A percentile compares a stretch with the other conserved stretches of the same genome.
These are phyloP conservation scores for Drosophila trapezifrons DNA, from an alignment of 1,140 invertebrate genomes.

Conservation along the genomic window DNA sequence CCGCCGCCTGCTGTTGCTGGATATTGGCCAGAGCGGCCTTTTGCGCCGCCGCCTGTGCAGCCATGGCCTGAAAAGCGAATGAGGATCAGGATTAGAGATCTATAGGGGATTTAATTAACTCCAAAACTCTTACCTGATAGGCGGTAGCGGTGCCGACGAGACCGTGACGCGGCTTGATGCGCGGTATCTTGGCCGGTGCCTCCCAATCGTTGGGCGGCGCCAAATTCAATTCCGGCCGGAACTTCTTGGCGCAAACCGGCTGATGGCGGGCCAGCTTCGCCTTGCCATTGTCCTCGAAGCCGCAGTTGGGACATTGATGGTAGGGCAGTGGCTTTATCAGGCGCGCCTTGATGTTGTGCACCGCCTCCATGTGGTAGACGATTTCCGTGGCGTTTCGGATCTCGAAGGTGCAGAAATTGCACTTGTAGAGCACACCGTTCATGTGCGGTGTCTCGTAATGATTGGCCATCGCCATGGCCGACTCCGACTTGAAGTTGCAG, in stretches of 20 bases:
- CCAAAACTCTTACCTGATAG: constrained; percentile 67
- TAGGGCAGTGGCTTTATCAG: constrained; percentile 93
- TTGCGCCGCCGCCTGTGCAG: constrained; percentile 82
- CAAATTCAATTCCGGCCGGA: constrained; percentile 93
- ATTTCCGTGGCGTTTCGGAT: constrained; percentile 94
- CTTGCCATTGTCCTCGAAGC: constrained; percentile 97
- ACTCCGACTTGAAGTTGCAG: constrained; percentile 97
- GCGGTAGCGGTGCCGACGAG: constrained; percentile 83
- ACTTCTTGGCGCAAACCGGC: constrained; percentile 95
- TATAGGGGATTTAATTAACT: neutral
- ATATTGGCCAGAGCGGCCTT: constrained; percentile 81
- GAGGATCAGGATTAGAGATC: neutral
- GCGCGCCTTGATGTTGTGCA: constrained; percentile 92
- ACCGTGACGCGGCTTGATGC: constrained; percentile 81
- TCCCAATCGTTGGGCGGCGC: constrained; percentile 95
- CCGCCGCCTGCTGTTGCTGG: constrained; percentile 76
- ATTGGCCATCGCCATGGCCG: constrained; percentile 92
- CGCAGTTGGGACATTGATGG: constrained; percentile 96
- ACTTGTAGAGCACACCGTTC: constrained; percentile 93
- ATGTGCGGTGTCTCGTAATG: constrained; percentile 97
- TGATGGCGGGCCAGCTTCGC: constrained; percentile 95
- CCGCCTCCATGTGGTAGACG: constrained; percentile 94
- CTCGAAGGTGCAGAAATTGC: constrained; percentile 94
- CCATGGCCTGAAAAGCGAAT: constrained; percentile 71
- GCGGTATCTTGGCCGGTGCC: constrained; percentile 95